Conservation (phyloP, 1,140 invertebrate genomes). For the Ostrea edulis region DNA sequence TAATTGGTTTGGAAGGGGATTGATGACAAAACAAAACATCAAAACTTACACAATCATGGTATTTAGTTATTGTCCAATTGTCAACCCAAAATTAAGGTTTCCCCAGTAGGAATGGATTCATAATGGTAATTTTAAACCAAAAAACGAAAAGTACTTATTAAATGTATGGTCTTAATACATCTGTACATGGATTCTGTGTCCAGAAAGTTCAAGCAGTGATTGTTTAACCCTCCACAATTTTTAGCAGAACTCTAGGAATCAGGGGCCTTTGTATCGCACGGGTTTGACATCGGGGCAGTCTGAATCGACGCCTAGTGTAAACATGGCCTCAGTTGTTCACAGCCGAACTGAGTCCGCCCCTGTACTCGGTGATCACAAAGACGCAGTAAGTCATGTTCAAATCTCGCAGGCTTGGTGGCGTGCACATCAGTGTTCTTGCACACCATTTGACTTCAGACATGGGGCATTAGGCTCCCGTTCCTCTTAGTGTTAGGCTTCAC, state of each 20-base stretch:
- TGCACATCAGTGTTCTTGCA: not conserved
- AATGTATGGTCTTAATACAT: too few relatives aligned
- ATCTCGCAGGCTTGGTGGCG: not conserved
- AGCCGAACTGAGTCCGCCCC: conserved; percentile 60
- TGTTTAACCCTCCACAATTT: not conserved
- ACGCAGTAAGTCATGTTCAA: conserved; percentile 50
- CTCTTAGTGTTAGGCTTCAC: not conserved
- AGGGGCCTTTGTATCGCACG: not conserved
- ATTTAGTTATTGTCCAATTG: too few relatives aligned
- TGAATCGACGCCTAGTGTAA: conserved; percentile 11
- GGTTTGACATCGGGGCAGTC: not conserved
- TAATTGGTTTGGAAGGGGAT: too few relatives aligned
- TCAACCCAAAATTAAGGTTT: too few relatives aligned
- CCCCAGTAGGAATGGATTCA: too few relatives aligned
- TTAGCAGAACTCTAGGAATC: not conserved
- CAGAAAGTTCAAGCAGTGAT: not conserved
- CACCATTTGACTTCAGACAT: not conserved
- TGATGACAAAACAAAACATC: too few relatives aligned
- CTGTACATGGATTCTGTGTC: not conserved
- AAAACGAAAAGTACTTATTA: too few relatives aligned
- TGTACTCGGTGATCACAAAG: conserved; percentile 53
- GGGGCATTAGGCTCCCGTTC: not conserved
- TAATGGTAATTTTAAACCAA: too few relatives aligned
- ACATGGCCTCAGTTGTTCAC: conserved; percentile 47
- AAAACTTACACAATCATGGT: too few relatives aligned